These are phyloP conservation scores for Gambusia yucatana DNA, from an alignment of 2,797 vertebrate species.

Conservation along the genomic window DNA sequence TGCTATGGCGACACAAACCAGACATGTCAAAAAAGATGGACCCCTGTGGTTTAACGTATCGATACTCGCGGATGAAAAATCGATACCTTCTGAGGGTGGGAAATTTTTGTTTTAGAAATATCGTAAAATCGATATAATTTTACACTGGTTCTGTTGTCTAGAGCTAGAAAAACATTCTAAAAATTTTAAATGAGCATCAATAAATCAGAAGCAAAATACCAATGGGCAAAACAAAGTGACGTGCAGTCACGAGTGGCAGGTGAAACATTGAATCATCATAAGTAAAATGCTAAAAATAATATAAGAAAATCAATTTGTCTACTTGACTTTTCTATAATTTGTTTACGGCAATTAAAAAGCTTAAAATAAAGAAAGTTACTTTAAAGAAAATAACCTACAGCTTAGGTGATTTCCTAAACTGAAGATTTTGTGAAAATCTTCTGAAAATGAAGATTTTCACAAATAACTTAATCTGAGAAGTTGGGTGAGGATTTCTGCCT, in stretches of 20 bases:
- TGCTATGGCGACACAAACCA: too few species aligned
- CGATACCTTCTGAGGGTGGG: too few species aligned
- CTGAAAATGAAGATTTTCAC: not conserved
- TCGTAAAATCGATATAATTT: too few species aligned
- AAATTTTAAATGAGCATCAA: not conserved
- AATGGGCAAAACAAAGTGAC: not conserved
- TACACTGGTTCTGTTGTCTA: not conserved
- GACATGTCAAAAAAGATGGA: too few species aligned
- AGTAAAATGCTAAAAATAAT: not conserved
- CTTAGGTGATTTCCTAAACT: not conserved
- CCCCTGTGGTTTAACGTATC: too few species aligned
- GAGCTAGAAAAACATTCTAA: not conserved
- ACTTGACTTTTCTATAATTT: not conserved
- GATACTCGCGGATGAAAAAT: too few species aligned
- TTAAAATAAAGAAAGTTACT: constrained; percentile 2
- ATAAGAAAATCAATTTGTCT: not conserved
- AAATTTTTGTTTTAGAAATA: too few species aligned
- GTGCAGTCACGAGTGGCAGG: not conserved
- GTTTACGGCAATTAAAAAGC: not conserved
- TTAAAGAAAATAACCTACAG: not conserved
- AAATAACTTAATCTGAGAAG: constrained; percentile 12
- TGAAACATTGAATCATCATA: not conserved
- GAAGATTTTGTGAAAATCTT: too few species aligned
- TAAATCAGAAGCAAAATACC: not conserved
- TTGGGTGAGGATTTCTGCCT: constrained; percentile 9